These are phyloP conservation scores for Bambusicola thoracicus DNA, from an alignment of 2,113 vertebrate genomes.

Conservation along the genomic window DNA sequence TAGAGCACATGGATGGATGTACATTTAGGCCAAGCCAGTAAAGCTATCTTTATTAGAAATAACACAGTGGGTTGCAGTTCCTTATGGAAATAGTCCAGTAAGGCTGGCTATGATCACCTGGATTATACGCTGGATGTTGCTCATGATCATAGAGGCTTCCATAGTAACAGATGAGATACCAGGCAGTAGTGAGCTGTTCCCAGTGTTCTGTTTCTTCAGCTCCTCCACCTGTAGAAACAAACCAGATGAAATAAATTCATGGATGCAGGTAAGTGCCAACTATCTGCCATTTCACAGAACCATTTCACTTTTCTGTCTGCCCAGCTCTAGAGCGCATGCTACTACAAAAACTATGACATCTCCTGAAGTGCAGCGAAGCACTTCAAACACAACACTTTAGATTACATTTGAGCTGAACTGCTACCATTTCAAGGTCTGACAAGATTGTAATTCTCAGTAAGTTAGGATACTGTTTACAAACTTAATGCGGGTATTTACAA, in stretches of 20 bases:
- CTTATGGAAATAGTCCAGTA: fast-evolving
- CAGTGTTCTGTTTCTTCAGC: conserved; percentile 83
- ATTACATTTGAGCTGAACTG: not conserved
- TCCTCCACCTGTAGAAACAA: conserved; percentile 85
- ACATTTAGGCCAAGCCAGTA: not conserved
- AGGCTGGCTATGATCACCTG: conserved; percentile 81
- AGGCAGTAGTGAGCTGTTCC: conserved; percentile 76
- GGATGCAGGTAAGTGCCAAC: not conserved
- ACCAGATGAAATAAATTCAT: not conserved
- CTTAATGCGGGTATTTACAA: not conserved
- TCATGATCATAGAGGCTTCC: conserved; percentile 96
- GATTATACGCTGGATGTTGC: conserved; percentile 93
- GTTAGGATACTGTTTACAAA: not conserved
- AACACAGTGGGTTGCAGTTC: not conserved
- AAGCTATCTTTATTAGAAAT: fast-evolving
- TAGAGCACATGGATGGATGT: fast-evolving
- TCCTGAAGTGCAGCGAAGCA: not conserved
- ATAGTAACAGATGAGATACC: conserved; percentile 86
- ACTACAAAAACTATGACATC: not conserved
- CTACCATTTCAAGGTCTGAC: not conserved
- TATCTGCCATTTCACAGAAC: not conserved
- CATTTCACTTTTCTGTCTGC: not conserved
- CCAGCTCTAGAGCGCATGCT: not conserved
- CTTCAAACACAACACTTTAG: fast-evolving
- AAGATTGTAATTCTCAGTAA: not conserved